Evolutionary conservation across 1,140 invertebrate species (phyloP).

Genomic region (Cotesia glomerata): DNA sequence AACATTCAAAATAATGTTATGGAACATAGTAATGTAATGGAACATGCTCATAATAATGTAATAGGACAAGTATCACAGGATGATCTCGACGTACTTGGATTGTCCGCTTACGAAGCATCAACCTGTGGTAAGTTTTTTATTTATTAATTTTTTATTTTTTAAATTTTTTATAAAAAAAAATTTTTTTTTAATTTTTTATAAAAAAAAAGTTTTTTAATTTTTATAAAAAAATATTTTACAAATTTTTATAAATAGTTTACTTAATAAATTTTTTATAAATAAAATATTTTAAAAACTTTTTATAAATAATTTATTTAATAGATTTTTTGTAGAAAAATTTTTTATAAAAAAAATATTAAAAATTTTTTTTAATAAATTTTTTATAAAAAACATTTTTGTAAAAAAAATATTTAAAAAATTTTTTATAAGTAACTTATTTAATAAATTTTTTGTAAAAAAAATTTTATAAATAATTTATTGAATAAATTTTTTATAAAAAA

Average conservation of each 20-base stretch:
- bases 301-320: not conserved
- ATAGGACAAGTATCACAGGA: constrained; percentile 63
- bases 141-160: not conserved
- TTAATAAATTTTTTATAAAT: not conserved
- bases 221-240: no score
- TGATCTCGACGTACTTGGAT: constrained; percentile 73
- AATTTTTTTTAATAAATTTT: no score
- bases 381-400: no score
- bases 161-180: not conserved
- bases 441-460: no score
- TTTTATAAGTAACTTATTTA: not conserved
- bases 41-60: no score
- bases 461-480: no score
- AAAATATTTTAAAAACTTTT: not conserved
- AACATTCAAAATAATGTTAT: constrained; percentile 57
- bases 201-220: no score
- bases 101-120: constrained; percentile 72
- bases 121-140: constrained; percentile 64
- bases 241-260: no score
- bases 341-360: no score
- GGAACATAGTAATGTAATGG: no score
- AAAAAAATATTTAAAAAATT: not conserved
- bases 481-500: not conserved
- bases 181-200: no score
- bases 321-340: no score